Percentiles rank a stretch among this genome's conserved stretches.
phyloP scores from a whole-genome alignment of 2,888 invertebrate genomes.

The Gibbula magus region DNA sequence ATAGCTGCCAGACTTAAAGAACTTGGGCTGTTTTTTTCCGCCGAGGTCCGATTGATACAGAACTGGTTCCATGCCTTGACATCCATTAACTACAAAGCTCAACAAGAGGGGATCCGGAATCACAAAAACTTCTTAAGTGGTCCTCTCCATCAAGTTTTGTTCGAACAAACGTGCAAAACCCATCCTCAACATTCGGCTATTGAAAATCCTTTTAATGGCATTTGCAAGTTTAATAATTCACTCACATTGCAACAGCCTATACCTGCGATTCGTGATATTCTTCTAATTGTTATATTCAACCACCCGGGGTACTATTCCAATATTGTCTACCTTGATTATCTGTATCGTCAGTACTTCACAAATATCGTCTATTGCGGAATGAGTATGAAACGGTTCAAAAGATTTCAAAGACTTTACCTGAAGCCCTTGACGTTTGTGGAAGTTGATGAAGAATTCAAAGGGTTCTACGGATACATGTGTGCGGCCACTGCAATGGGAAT shows the following conservation, averaged over 20 bases:
- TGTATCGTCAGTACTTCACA: constrained; percentile 23
- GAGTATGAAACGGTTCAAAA: not conserved
- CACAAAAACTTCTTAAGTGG: not conserved
- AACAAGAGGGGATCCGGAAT: not conserved
- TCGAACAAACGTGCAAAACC: not conserved
- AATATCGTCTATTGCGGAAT: constrained; percentile 26
- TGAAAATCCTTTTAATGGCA: not conserved
- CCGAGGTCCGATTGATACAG: not conserved
- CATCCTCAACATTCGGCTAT: not conserved
- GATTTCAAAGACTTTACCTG: not conserved
- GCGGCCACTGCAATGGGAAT: constrained; percentile 18
- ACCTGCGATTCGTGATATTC: not conserved
- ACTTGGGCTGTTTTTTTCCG: not conserved
- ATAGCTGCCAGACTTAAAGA: not conserved
- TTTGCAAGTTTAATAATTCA: not conserved
- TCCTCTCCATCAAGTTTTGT: not conserved
- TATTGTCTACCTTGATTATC: constrained; percentile 14
- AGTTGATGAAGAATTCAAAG: not conserved
- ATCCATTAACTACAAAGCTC: not conserved
- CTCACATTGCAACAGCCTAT: not conserved
- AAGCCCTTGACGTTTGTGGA: constrained; percentile 14
- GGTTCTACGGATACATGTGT: constrained; percentile 14
- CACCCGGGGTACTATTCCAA: not conserved
- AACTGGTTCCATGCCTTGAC: not conserved
- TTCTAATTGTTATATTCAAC: constrained; percentile 21